Evolutionary conservation across 2,888 invertebrate genomes (phyloP).

Genomic region (Periphyllus acericola): DNA sequence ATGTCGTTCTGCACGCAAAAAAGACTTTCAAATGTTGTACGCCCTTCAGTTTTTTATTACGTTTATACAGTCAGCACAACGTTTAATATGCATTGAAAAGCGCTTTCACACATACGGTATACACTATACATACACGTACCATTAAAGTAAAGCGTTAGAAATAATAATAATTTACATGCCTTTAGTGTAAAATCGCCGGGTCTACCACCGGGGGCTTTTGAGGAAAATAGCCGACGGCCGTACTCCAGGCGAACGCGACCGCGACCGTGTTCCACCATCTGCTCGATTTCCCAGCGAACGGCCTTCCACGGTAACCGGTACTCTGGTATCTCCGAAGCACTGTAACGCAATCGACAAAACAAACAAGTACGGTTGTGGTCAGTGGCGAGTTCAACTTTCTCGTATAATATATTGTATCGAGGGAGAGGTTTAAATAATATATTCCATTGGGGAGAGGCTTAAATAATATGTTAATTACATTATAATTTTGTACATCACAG

Average conservation of each 20-base stretch:
- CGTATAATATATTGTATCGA: no score
- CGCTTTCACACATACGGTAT: no score
- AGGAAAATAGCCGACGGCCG: conserved; percentile 73
- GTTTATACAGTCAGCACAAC: no score
- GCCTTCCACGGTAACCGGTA: conserved; percentile 93
- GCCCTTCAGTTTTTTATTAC: no score
- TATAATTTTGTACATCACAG: no score
- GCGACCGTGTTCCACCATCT: conserved; percentile 73
- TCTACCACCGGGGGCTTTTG: conserved; percentile 67
- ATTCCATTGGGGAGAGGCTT: no score
- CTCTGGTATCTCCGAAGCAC: conserved; percentile 95
- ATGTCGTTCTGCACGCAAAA: no score
- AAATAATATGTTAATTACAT: no score
- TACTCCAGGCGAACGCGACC: conserved; percentile 85
- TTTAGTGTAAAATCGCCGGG: conserved; percentile 78
- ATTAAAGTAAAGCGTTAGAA: not conserved
- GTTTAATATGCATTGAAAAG: no score
- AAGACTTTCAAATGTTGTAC: no score
- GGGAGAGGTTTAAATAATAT: no score
- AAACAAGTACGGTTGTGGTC: not conserved
- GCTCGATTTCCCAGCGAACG: conserved; percentile 90
- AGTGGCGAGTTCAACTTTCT: not conserved
- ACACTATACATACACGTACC: no score
- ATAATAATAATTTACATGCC: conserved; percentile 67
- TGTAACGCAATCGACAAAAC: conserved; percentile 68